A percentile compares a stretch with the other conserved stretches of the same genome.
Conservation (phyloP, 2,113 vertebrate genomes). For the Thunnus maccoyii region DNA sequence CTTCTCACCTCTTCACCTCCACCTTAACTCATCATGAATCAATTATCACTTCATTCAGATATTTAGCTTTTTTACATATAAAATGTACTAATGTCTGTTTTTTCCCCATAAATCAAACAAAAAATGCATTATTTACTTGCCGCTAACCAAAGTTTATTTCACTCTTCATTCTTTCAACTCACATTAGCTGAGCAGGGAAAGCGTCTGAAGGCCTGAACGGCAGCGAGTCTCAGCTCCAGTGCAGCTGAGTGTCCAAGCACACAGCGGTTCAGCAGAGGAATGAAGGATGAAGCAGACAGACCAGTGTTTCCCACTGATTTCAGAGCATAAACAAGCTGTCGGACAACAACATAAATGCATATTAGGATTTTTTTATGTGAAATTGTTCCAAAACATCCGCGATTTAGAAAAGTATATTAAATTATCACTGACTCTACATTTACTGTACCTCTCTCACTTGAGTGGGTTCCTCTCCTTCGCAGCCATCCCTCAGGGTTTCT, state of each 20-base stretch:
- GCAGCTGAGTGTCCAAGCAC: slow-evolving; percentile 64
- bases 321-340: slow-evolving; percentile 84
- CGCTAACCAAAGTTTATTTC: no score
- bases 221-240: slow-evolving; percentile 82
- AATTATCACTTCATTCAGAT: slow-evolving; percentile 35
- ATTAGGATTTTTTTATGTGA: background rate
- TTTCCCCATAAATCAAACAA: no score
- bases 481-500: slow-evolving; percentile 78
- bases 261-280: slow-evolving; percentile 79
- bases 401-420: background rate
- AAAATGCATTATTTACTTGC: background rate
- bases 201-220: slow-evolving; percentile 89
- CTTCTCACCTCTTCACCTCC: slow-evolving; percentile 62
- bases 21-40: slow-evolving; percentile 48
- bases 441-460: slow-evolving; percentile 71
- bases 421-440: background rate
- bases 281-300: slow-evolving; percentile 75
- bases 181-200: slow-evolving; percentile 87
- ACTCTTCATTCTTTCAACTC: slow-evolving; percentile 58
- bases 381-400: background rate
- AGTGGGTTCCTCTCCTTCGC: slow-evolving; percentile 56
- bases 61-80: background rate
- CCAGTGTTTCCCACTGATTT: slow-evolving; percentile 90
- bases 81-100: no score
- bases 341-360: slow-evolving; percentile 23